These are phyloP conservation scores for Corythornis madagascariensis DNA, from an alignment of 2,113 vertebrate species.

Conservation along the genomic window DNA sequence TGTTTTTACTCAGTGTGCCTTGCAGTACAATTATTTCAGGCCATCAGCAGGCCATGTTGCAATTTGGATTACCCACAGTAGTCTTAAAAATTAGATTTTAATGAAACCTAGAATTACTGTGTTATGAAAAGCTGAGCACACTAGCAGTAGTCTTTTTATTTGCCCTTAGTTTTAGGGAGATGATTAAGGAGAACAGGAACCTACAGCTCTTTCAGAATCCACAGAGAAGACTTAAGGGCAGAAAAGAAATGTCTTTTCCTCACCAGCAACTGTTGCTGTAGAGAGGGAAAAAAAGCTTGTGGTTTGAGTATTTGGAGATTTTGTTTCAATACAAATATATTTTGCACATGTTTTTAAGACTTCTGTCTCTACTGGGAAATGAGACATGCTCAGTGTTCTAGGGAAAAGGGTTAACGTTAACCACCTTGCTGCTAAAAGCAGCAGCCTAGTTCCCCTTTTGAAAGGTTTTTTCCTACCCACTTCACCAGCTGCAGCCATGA, in stretches of 20 bases:
- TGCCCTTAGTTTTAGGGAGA: background rate
- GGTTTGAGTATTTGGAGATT: background rate
- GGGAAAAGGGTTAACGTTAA: background rate
- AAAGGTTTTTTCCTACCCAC: background rate
- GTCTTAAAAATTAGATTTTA: background rate
- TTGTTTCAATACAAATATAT: background rate
- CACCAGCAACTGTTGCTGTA: background rate
- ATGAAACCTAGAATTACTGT: background rate
- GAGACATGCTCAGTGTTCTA: accelerated
- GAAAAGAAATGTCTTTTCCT: background rate
- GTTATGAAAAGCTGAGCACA: background rate
- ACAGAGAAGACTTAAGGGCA: background rate
- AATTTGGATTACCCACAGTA: background rate
- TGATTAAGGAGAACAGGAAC: background rate
- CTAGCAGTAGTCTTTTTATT: background rate
- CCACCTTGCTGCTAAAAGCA: background rate
- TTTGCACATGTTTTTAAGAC: background rate
- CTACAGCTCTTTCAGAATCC: background rate
- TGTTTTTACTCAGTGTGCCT: background rate
- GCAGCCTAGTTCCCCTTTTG: background rate
- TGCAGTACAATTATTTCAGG: background rate
- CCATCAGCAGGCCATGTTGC: background rate
- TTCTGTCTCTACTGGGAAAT: background rate
- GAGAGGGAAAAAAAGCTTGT: background rate
- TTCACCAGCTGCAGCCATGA: background rate